Base-by-base conservation (phyloP, 1,140 invertebrate species). In the Nephila pilipes region DNA sequence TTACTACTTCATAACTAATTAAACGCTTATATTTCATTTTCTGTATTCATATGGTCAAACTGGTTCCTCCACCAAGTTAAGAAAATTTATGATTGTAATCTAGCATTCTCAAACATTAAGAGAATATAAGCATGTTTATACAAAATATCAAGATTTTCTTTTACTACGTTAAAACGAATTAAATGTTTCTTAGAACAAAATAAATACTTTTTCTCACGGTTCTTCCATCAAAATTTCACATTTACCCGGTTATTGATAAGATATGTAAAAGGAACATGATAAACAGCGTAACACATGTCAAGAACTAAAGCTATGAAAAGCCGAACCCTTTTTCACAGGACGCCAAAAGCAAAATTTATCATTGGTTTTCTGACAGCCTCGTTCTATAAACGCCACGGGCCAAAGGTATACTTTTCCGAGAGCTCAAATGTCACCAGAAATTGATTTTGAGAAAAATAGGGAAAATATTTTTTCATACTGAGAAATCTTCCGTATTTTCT, bases 311-410 rank as follows among this genome's bases (percentile, higher is more conserved):
- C 38, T 29, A 32, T 75, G 69, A 36, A 75, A 75, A 32, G 69
- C 18, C 10, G 38, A 20, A 18, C 18, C 80, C 36, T 81, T 81
- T 81, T 54, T 55, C 80, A 25, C n/a, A 25, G 12, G 12, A 36
- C n/a, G 80, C 22, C 80, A 46, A 54, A 81, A 54, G 29, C n/a
- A 81, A 54, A 46, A 81, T 81, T 81, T 54, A 81, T 81, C 80
- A 54, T 25, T 29, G 80, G 36, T 29, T 54, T 54, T 20, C n/a
- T 81, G 80, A 81, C 80, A 81, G 69, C 12, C 4, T 32, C 80
- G 20, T 81, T 54, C 80, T 81, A 55, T 55, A 32, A n/a, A 75
- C 69, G 29, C 69, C 29, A 2, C 14, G 16, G 29, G 16, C 69
- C 29, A 32, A 32, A 32, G 69, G 69, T 20, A 32, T 0, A 75